Conservation (phyloP, 1,140 invertebrate species). For the Chelonus insularis region DNA sequence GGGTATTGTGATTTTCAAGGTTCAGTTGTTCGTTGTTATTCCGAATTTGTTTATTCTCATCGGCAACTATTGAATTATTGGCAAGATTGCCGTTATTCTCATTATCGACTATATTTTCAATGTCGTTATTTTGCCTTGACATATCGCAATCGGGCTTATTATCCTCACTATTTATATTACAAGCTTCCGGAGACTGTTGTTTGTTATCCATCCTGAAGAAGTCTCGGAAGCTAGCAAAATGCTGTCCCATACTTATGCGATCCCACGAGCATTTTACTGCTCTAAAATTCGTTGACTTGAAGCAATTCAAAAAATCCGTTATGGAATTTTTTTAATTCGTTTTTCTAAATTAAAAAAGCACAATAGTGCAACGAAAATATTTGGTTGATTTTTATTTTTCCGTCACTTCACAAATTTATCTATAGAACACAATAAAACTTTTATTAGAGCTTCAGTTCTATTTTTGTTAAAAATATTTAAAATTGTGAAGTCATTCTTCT, state of each 20-base stretch:
- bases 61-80: slow-evolving; percentile 30
- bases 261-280: slow-evolving; percentile 51
- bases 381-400: too few species aligned
- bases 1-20: slow-evolving; percentile 57
- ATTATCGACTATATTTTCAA: slow-evolving; percentile 36
- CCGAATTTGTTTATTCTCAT: slow-evolving; percentile 44
- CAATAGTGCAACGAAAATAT: too few species aligned
- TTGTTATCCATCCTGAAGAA: slow-evolving; percentile 57
- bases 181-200: slow-evolving; percentile 21
- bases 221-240: slow-evolving; percentile 59
- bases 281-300: slow-evolving; percentile 19
- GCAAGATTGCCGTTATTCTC: slow-evolving; percentile 51
- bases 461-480: too few species aligned
- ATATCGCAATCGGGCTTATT: slow-evolving; percentile 34
- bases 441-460: too few species aligned
- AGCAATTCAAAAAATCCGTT: not conserved
- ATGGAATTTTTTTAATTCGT: not conserved
- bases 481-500: too few species aligned
- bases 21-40: slow-evolving; percentile 50
- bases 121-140: slow-evolving; percentile 38
- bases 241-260: slow-evolving; percentile 58
- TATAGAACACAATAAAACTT: too few species aligned
- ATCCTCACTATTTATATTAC: not conserved
- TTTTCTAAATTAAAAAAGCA: not conserved
- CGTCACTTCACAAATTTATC: too few species aligned